Evolutionary conservation across 2,797 vertebrate species (phyloP), one percentile per base, ranked within the genome.

Genomic region (Xerus rutilus): DNA sequence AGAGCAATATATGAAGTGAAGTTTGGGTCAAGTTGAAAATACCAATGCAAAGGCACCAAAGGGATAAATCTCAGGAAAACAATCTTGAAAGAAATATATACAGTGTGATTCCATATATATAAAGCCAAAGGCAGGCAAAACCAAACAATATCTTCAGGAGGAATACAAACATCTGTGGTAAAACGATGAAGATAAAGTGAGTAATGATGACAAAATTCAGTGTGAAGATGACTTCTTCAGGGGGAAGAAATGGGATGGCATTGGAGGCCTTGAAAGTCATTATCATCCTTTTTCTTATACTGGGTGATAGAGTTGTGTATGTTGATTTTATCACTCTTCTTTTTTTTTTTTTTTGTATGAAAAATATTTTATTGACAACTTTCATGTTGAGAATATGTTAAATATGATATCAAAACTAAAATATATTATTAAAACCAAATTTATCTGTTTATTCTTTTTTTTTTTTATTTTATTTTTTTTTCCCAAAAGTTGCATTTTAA

Each of bases 61-160:
- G 49, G 70, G 69, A 45, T 79, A 93, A 82, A 74, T 69, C 69
- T 94, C 87, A 94, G 89, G 94, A 90, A 82, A 67, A n/a, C 52
- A 85, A 92, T 93, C 81, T 83, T 73, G 81, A 97, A 57, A 85
- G 92, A 90, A 88, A 86, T 62, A 52, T 57, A 52, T 39, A 57
- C 65, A 70, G 39, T 35, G 23, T 87, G 81, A 76, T 57, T 85
- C 52, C 82, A 74, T 39, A 92, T 74, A 77, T 65, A 73, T 5
- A 49, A 59, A 90, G 25, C 52, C 86, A 57, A 35, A 85, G 70
- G 65, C 72, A 54, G 32, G 72, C 54, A 52, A 83, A 94, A 77
- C 12, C 35, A 76, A 83, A n/a, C 3, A 35, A 18, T 52, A 52
- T 18, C 62, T 93, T 91, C 32, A 28, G 25, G 87, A 35, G 74